Conservation (phyloP, 2,888 invertebrate species). For the Nephrotoma guestfalica region DNA sequence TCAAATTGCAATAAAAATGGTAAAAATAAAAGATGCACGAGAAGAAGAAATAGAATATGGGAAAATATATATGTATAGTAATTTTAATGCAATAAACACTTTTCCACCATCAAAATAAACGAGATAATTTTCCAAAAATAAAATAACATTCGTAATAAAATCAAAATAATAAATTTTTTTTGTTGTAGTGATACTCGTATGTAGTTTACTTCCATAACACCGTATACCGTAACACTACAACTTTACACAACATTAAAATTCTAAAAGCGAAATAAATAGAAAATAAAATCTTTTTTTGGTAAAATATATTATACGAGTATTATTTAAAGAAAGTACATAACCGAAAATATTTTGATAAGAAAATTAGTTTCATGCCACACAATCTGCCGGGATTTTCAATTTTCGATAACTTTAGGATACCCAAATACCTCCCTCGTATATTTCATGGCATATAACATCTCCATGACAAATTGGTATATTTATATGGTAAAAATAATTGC, state of each 20-base stretch:
- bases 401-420: background rate
- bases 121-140: background rate
- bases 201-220: background rate
- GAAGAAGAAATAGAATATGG: background rate
- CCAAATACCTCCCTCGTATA: background rate
- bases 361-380: background rate
- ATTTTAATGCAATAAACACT: background rate
- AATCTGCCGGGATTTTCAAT: background rate
- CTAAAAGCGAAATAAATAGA: background rate
- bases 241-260: background rate
- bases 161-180: background rate
- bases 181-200: background rate
- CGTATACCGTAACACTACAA: background rate
- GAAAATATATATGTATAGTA: background rate
- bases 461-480: background rate
- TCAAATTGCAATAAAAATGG: background rate
- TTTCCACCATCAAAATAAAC: background rate
- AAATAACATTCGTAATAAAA: background rate
- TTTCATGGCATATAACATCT: background rate
- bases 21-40: background rate
- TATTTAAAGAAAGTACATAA: background rate
- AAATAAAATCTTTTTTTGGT: background rate
- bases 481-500: background rate
- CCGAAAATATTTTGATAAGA: background rate
- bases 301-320: too few relatives aligned